These are phyloP conservation scores for Planiliza haematocheilus DNA, from an alignment of 2,113 vertebrate species.

Conservation along the genomic window DNA sequence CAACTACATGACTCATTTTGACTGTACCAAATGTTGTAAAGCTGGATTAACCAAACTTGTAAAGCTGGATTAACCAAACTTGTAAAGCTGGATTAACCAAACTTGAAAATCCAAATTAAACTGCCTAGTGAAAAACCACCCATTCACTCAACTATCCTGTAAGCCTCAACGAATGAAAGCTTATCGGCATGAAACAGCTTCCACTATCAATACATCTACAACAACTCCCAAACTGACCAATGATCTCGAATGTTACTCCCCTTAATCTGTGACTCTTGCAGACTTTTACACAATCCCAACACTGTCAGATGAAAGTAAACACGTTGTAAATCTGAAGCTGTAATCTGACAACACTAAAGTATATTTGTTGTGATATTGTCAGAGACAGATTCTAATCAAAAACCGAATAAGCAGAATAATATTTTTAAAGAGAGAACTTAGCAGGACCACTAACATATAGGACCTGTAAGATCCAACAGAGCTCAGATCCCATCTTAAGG, in stretches of 20 bases:
- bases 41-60: not conserved
- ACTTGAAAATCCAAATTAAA: not conserved
- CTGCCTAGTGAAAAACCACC: not conserved
- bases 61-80: too few relatives aligned
- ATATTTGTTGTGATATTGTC: too few relatives aligned
- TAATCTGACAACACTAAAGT: too few relatives aligned
- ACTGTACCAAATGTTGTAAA: conserved; percentile 33
- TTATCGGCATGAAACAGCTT: conserved; percentile 72
- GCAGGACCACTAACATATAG: too few relatives aligned
- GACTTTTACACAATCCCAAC: not conserved
- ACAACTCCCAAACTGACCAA: conserved; percentile 74
- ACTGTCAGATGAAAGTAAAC: not conserved
- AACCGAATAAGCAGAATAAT: too few relatives aligned
- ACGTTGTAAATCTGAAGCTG: not conserved
- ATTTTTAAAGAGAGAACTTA: too few relatives aligned
- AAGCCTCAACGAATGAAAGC: not conserved
- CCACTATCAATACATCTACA: conserved; percentile 66
- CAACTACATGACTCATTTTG: conserved; percentile 5
- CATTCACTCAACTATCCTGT: conserved; percentile 6
- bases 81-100: conserved; percentile 16
- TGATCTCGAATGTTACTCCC: conserved; percentile 28
- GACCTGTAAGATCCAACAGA: too few relatives aligned
- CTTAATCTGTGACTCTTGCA: not conserved
- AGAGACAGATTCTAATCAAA: too few relatives aligned
- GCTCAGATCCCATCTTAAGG: too few relatives aligned